Conservation (phyloP, 2,888 invertebrate genomes). For the Drosophila robusta region DNA sequence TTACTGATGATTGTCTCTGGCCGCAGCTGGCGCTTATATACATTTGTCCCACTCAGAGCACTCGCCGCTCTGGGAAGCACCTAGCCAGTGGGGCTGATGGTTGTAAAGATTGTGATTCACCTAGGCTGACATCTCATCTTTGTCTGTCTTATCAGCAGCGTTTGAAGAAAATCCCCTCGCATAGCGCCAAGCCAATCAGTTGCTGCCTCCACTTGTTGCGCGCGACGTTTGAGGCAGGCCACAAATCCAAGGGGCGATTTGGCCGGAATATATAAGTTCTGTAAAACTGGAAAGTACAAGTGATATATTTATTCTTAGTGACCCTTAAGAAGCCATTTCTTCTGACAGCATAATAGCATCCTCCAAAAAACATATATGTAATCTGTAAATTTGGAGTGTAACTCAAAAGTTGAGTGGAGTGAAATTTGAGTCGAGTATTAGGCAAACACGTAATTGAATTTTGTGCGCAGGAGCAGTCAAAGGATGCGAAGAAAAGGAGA, state of each 20-base stretch:
- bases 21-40: conserved; percentile 41
- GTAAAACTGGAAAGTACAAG: no score
- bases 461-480: conserved; percentile 69
- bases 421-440: conserved; percentile 46
- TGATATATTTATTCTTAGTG: no score
- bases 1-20: conserved; percentile 47
- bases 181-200: not conserved
- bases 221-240: not conserved
- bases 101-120: conserved; percentile 44
- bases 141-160: conserved; percentile 28
- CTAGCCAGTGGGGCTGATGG: not conserved
- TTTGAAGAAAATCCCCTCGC: conserved; percentile 33
- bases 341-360: not conserved
- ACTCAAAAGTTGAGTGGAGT: conserved; percentile 6
- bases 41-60: not conserved
- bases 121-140: conserved; percentile 15
- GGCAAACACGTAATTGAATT: conserved; percentile 60
- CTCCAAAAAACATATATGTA: no score
- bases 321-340: no score
- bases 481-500: conserved; percentile 21
- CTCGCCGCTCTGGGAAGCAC: conserved; percentile 41
- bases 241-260: no score
- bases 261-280: no score
- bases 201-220: conserved; percentile 23
- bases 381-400: not conserved